Conservation (phyloP, 1,140 invertebrate genomes). For the Agrilus planipennis region DNA sequence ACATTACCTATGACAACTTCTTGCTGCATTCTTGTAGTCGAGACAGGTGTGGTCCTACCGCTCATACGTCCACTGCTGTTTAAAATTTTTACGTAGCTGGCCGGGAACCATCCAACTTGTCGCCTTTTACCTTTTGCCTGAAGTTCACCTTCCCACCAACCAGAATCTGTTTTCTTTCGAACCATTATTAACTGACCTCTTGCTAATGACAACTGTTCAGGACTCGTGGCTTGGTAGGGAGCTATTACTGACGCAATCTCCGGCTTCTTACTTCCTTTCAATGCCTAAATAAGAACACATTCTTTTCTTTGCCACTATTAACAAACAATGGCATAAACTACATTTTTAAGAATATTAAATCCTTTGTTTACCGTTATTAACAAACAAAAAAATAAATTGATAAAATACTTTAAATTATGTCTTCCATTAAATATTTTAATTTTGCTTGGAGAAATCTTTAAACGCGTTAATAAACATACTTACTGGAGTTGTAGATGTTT, state of each 20-base stretch:
- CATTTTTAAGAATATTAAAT: too few species aligned
- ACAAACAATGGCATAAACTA: too few species aligned
- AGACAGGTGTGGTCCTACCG: conserved; percentile 59
- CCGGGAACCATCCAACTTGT: conserved; percentile 96
- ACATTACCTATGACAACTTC: conserved; percentile 42
- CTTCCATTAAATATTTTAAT: too few species aligned
- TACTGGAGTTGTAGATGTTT: too few species aligned
- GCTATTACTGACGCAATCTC: conserved; percentile 85
- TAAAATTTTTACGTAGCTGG: conserved; percentile 86
- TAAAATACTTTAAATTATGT: too few species aligned
- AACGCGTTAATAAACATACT: too few species aligned
- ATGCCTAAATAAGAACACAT: conserved; percentile 16
- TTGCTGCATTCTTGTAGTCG: conserved; percentile 46
- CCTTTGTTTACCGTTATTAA: too few species aligned
- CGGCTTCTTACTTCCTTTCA: conserved; percentile 52
- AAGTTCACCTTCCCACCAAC: conserved; percentile 99
- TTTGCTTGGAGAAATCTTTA: too few species aligned
- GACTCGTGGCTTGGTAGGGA: conserved; percentile 75
- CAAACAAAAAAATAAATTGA: too few species aligned
- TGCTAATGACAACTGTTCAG: conserved; percentile 79
- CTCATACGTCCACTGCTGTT: conserved; percentile 50
- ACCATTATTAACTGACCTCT: conserved; percentile 94
- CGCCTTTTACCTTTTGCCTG: conserved; percentile 92
- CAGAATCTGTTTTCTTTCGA: conserved; percentile 87
- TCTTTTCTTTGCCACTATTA: not conserved